Evolutionary conservation across 2,113 vertebrate genomes (phyloP).

Genomic region (Balaenoptera acutorostrata): DNA sequence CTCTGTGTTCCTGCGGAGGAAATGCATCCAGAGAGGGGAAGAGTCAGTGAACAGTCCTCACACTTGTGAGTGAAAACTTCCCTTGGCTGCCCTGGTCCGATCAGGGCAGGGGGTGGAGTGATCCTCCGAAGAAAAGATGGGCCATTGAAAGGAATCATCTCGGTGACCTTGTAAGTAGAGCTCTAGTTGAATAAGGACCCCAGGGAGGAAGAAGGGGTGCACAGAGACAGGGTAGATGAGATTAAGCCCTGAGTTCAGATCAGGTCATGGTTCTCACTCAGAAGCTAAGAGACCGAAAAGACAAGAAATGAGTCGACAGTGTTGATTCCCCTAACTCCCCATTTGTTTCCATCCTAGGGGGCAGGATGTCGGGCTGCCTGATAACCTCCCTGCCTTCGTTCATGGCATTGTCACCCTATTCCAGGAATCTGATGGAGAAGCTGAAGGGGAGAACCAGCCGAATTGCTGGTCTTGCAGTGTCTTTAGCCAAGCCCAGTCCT

Average conservation of each 20-base stretch:
- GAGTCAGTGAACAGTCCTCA: not conserved
- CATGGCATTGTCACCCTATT: fast-evolving
- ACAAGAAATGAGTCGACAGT: not conserved
- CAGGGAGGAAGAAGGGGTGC: not conserved
- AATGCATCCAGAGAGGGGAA: not conserved
- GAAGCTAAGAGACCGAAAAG: not conserved
- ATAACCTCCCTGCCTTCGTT: not conserved
- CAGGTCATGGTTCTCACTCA: not conserved
- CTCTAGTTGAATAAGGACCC: not conserved
- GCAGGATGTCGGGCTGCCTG: not conserved
- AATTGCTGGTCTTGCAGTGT: slow-evolving; percentile 90
- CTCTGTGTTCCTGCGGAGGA: not conserved
- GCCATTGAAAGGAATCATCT: not conserved
- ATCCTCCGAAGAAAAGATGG: not conserved
- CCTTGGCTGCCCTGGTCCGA: not conserved
- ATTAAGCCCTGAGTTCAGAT: not conserved
- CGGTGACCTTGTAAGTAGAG: not conserved
- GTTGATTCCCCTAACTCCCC: not conserved
- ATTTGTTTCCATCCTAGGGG: not conserved
- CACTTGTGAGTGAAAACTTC: not conserved
- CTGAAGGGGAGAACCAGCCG: slow-evolving; percentile 84
- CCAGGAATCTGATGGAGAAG: slow-evolving; percentile 87
- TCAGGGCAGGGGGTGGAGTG: not conserved
- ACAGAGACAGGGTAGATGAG: not conserved
- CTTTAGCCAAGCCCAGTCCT: slow-evolving; percentile 79